Evolutionary conservation across 2,113 vertebrate genomes (phyloP).

Genomic region (Phrynocephalus versicolor): DNA sequence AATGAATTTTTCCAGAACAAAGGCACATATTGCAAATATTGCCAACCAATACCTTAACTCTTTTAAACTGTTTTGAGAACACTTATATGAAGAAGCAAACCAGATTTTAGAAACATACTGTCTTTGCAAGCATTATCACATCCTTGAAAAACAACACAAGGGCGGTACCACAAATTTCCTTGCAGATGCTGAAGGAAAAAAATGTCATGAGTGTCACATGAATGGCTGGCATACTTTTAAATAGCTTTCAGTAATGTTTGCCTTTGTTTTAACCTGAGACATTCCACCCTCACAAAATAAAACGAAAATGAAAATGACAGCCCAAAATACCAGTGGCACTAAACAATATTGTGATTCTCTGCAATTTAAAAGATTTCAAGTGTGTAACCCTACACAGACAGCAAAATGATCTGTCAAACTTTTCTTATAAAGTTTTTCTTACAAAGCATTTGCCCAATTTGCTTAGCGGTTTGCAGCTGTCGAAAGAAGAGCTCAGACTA

Average conservation of each 20-base stretch:
- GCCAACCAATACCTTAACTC: neutral
- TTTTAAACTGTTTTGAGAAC: neutral
- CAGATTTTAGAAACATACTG: neutral
- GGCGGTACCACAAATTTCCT: neutral
- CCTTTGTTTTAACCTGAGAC: neutral
- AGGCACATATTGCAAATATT: neutral
- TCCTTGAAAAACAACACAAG: neutral
- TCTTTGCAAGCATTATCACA: neutral
- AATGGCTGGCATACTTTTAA: neutral
- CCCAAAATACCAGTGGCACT: neutral
- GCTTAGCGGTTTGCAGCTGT: neutral
- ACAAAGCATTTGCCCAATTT: neutral
- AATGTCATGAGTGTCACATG: neutral
- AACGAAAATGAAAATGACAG: neutral
- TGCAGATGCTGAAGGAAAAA: neutral
- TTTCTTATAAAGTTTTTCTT: neutral
- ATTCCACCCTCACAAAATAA: neutral
- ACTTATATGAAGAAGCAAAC: neutral
- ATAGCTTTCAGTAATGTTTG: neutral
- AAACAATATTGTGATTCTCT: constrained; percentile 2
- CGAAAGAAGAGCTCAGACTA: neutral
- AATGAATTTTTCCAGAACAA: neutral
- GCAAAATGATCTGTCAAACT: constrained; percentile 6
- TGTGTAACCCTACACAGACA: neutral
- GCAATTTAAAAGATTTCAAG: constrained; percentile 9